Evolutionary conservation across 2,888 invertebrate genomes (phyloP), one percentile per base, ranked within the genome.

Genomic region (Perizoma affinitatum): DNA sequence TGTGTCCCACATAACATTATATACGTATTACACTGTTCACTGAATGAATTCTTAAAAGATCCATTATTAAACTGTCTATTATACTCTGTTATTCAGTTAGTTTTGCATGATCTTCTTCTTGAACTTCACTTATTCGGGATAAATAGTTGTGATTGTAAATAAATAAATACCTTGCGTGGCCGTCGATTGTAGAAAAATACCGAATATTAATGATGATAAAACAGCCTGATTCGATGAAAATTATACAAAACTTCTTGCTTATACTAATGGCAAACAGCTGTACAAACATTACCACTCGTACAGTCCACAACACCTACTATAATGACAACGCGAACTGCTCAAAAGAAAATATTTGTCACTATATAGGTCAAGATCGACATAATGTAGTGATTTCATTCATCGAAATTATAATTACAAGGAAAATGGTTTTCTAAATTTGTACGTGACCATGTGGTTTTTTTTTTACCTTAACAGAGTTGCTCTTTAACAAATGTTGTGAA

Each of bases 281-380:
- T 40, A 40, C 44, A 34, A 59, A 54, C 58, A 49, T 6, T 46
- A 45, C 40, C 45, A 47, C 40, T 36, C 0, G 34, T 6, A 6
- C 45, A 45, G 6, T 22, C 45, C 45, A 45, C 6, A 11, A 46
- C 34, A 46, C n/a, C 46, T 46, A 35, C 34, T 6, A 11, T 8
- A 8, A 34, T 8, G 34, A 47, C 47, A 48, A 38, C 11, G 11
- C 34, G n/a, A 34, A 11, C n/a, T 5, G 1, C 6, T 7, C 4
- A 45, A 8, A 46, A 11, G 41, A 58, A 44, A 44, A 54, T 34
- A 54, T 45, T 44, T 45, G 45, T n/a, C 41, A 22, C 47, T 4
- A 61, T 41, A 52, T 61, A 44, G 61, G 61, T 61, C 61, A 61
- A 61, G 61, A 53, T n/a, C 56, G 33, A 43, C 41, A 35, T 9